Base-by-base conservation (phyloP, 2,888 invertebrate species). In the Serripes groenlandicus region DNA sequence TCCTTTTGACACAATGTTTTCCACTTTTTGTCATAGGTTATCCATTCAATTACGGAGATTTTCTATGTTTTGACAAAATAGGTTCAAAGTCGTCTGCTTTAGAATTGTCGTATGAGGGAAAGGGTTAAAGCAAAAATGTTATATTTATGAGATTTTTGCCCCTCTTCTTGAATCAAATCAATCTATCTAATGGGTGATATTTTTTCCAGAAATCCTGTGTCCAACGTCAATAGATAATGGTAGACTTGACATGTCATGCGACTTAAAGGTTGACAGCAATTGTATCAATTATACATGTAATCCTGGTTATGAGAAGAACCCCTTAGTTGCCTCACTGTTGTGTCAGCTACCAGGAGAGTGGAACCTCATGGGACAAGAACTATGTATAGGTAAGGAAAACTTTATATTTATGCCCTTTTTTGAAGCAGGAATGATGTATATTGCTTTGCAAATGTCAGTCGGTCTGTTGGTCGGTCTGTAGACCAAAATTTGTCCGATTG, bases 351-450 rank as follows among this genome's bases (percentile, higher is more conserved):
- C 26, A 18, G 66, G 66, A 37, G 11, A 37, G 18, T 66, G 66
- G 66, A 28, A 23, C 9, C n/a, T n/a, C n/a, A 66, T 66, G 23
- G 42, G 23, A 21, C 26, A 42, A 26, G 42, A 30, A 3, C 11
- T 66, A 26, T 66, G 66, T 42, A 66, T 66, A 66, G 35, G 66
- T 66, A 62, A 62, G 62, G n/a, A n/a, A n/a, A n/a, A n/a, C n/a
- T n/a, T n/a, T n/a, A n/a, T n/a, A n/a, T n/a, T n/a, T n/a, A n/a
- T n/a, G n/a, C n/a, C n/a, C n/a, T n/a, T n/a, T n/a, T n/a, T n/a
- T n/a, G n/a, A n/a, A n/a, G n/a, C n/a, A n/a, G n/a, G n/a, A n/a
- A n/a, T n/a, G n/a, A n/a, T n/a, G n/a, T n/a, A n/a, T n/a, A n/a
- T n/a, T n/a, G n/a, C n/a, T n/a, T n/a, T n/a, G n/a, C n/a, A n/a